Percentiles rank a stretch among this genome's conserved stretches.
Conservation (phyloP, 2,113 vertebrate genomes). For the Myrmecophaga tridactyla region DNA sequence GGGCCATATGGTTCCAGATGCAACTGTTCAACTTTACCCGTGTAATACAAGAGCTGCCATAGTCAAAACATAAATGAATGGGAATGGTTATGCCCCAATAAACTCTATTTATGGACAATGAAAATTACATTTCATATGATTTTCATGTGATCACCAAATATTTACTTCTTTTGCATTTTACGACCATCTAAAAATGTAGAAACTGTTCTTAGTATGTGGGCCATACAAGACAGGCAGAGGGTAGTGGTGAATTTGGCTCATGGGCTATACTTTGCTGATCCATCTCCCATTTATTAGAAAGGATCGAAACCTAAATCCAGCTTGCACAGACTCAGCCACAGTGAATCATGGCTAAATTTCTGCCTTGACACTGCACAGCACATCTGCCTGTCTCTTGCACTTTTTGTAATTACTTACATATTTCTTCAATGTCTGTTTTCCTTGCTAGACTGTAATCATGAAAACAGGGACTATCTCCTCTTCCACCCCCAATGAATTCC, state of each 20-base stretch:
- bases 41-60: background rate
- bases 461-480: background rate
- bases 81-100: background rate
- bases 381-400: background rate
- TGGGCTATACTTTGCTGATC: background rate
- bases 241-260: background rate
- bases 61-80: background rate
- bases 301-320: background rate
- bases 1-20: background rate
- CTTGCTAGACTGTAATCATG: background rate
- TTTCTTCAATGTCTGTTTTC: background rate
- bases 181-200: background rate
- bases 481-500: background rate
- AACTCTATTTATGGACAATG: background rate
- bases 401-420: background rate
- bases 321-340: background rate
- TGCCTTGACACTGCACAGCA: background rate
- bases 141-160: background rate
- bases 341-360: background rate
- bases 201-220: background rate
- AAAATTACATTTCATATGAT: background rate
- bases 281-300: background rate
- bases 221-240: background rate
- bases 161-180: background rate
- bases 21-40: background rate